Percentiles rank a stretch among this genome's conserved stretches.
phyloP scores from a whole-genome alignment of 2,113 vertebrate genomes.

The Patagioenas fasciata region DNA sequence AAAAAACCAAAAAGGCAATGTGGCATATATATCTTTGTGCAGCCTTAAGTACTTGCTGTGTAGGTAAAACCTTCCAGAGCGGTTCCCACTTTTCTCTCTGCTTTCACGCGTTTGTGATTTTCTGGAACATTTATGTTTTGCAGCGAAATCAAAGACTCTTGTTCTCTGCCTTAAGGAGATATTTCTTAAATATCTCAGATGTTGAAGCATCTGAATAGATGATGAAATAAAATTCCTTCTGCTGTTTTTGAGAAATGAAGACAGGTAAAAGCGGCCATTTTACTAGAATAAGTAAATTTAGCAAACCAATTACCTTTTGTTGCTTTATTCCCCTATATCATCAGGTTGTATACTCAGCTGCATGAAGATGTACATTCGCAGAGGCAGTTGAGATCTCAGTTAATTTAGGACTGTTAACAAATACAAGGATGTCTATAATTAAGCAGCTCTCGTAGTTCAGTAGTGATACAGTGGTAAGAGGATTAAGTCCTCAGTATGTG shows the following conservation, averaged over 20 bases:
- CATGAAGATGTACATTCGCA: neutral
- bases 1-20: neutral
- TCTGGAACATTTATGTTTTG: neutral
- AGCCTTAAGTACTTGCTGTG: neutral
- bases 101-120: neutral
- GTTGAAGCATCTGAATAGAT: neutral
- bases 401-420: neutral
- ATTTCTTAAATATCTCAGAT: neutral
- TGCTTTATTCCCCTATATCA: neutral
- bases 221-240: neutral
- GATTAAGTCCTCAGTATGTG: neutral
- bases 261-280: neutral
- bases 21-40: neutral
- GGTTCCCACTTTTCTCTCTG: neutral
- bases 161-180: neutral
- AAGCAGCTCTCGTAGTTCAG: neutral
- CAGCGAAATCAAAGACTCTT: neutral
- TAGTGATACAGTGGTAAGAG: neutral
- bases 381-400: neutral
- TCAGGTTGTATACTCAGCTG: rapidly evolving
- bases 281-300: neutral
- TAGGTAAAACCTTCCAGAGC: neutral
- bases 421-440: neutral
- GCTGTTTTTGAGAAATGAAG: neutral
- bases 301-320: neutral